Evolutionary conservation across 1,140 invertebrate species (phyloP).

Genomic region (Scaptomyza graminum): DNA sequence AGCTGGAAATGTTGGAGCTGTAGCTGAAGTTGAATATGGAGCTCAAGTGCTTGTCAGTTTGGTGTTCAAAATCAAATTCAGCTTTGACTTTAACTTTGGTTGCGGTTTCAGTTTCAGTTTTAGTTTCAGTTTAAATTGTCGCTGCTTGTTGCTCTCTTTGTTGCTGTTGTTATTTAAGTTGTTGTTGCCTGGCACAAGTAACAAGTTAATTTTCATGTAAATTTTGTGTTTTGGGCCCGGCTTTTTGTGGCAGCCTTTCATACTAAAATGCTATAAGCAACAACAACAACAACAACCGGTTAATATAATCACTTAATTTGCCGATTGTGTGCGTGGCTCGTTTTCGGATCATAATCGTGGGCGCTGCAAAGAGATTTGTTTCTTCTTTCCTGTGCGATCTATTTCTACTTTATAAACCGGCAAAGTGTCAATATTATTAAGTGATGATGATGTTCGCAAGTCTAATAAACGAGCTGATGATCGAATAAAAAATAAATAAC

Average conservation of each 20-base stretch:
- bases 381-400: background rate
- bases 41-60: slow-evolving; percentile 26
- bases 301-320: slow-evolving; percentile 82
- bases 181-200: slow-evolving; percentile 52
- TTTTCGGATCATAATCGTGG: slow-evolving; percentile 65
- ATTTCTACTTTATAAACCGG: background rate
- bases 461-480: slow-evolving; percentile 70
- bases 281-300: slow-evolving; percentile 66
- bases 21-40: background rate
- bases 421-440: slow-evolving; percentile 79
- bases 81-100: slow-evolving; percentile 33
- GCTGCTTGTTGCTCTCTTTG: slow-evolving; percentile 23
- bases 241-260: slow-evolving; percentile 58
- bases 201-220: slow-evolving; percentile 83
- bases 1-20: background rate
- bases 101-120: slow-evolving; percentile 9
- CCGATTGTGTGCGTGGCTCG: slow-evolving; percentile 66
- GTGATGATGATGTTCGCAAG: slow-evolving; percentile 69
- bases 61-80: slow-evolving; percentile 10
- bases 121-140: slow-evolving; percentile 25
- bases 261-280: too few relatives aligned
- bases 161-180: slow-evolving; percentile 2
- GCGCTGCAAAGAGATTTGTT: slow-evolving; percentile 12
- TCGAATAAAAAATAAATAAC: slow-evolving; percentile 42
- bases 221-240: slow-evolving; percentile 70